Evolutionary conservation across 1,140 invertebrate species (phyloP), one percentile per base, ranked within the genome.

Genomic region (Druon quercuslanigerum): DNA sequence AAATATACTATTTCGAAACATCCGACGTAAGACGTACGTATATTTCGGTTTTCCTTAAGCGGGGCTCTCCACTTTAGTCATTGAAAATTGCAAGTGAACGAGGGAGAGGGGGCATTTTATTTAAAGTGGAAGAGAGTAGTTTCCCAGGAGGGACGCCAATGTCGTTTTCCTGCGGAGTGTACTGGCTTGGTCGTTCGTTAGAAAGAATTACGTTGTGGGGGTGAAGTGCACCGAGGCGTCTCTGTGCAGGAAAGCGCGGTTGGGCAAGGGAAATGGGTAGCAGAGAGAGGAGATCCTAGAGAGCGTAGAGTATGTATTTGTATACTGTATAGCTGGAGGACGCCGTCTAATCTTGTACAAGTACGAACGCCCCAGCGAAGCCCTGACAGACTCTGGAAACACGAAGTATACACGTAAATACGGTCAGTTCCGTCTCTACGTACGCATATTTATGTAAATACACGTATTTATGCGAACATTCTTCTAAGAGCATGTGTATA

Each of bases 341-440:
- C 75, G 75, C 57, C 52, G 75, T 80, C 75, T 80, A 77, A 77
- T 80, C 79, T 80, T 66, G 74, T 20, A 50, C 74, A 50, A 77
- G 76, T 77, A 77, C 73, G 79, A 70, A 80, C 60, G 56, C 7
- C 40, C 40, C 40, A 46, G 40, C 40, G 8, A 46, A 46, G 6
- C 40, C 40, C 40, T 6, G 40, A 46, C 40, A 9, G 0, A 46
- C 40, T 46, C 40, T 11, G 9, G 40, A 8, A 46, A 46, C 40
- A 46, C 79, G 75, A 76, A 57, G 79, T 73, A 20, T 54, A 72
- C 40, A 71, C 66, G 25, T 60, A 20, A 14, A 76, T 77, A 50
- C 72, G 66, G 13, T 46, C 52, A 76, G 79, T 74, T 81, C 72
- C 52, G 51, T 19, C 57, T 14, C 46, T 57, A 25, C 16, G 70